These are phyloP conservation scores for Pangasianodon gigas DNA, from an alignment of 2,113 vertebrate species.

Conservation along the genomic window DNA sequence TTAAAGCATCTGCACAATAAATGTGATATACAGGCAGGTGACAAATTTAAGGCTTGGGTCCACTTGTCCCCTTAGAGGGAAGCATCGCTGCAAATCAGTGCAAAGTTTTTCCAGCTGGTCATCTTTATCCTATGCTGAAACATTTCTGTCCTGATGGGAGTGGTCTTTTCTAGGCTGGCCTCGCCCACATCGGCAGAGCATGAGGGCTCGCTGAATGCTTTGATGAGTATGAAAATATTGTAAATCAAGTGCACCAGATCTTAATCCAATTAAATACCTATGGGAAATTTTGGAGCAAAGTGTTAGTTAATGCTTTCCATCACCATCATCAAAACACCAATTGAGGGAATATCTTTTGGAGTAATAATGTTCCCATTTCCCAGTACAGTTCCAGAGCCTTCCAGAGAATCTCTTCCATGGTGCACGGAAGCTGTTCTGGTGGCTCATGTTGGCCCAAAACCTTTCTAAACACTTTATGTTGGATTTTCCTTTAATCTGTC, in stretches of 20 bases:
- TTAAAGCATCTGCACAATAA: neutral
- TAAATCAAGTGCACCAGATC: neutral
- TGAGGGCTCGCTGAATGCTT: neutral
- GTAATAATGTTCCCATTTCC: neutral
- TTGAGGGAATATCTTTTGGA: neutral
- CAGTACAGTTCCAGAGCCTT: neutral
- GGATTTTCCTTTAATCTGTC: neutral
- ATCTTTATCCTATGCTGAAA: neutral
- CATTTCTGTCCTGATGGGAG: neutral
- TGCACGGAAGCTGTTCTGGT: neutral
- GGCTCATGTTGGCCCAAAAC: neutral
- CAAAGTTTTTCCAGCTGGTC: neutral
- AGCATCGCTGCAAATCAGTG: neutral
- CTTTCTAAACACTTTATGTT: neutral
- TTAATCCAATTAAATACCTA: neutral
- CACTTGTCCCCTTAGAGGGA: neutral
- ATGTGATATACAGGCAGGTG: neutral
- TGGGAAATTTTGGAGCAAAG: neutral
- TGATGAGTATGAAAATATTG: neutral
- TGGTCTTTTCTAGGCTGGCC: neutral
- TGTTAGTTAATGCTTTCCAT: neutral
- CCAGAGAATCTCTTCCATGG: neutral
- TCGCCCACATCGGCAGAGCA: neutral
- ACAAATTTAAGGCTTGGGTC: neutral
- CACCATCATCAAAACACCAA: neutral